phyloP scores from a whole-genome alignment of 2,888 invertebrate genomes.

The Zootermopsis nevadensis region DNA sequence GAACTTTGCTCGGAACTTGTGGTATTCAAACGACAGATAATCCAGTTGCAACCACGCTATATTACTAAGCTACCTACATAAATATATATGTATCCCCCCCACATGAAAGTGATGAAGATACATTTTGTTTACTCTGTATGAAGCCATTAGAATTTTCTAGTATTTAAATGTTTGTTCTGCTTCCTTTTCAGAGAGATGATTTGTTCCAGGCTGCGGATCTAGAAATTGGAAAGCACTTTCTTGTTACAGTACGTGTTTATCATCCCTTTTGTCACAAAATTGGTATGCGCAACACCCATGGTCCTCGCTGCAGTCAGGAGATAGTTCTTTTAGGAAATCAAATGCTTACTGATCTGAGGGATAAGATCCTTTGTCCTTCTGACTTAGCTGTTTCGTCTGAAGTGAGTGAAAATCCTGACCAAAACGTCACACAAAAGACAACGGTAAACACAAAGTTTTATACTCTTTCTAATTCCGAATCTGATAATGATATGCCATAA shows the following conservation, averaged over 20 bases:
- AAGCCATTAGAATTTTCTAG: too few species aligned
- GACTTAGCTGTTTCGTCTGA: conserved; percentile 68
- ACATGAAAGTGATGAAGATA: too few species aligned
- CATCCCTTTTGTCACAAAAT: conserved; percentile 61
- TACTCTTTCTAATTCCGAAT: too few species aligned
- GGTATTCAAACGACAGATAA: too few species aligned
- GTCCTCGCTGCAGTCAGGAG: conserved; percentile 66
- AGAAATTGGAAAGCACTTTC: conserved; percentile 61
- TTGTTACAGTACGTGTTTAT: conserved; percentile 66
- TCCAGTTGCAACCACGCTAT: too few species aligned
- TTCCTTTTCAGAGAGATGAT: neutral
- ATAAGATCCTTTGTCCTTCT: conserved; percentile 79
- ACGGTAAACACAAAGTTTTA: conserved; percentile 56
- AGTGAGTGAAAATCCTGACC: conserved; percentile 60
- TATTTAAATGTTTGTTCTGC: neutral
- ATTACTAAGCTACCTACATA: too few species aligned
- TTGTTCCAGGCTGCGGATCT: neutral
- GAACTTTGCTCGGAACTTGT: too few species aligned
- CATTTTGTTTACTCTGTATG: too few species aligned
- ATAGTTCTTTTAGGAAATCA: conserved; percentile 75
- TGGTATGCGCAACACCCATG: conserved; percentile 50
- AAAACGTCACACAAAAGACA: conserved; percentile 54
- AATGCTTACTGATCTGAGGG: conserved; percentile 76
- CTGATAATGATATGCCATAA: too few species aligned
- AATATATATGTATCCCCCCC: too few species aligned